Evolutionary conservation across 2,888 invertebrate genomes (phyloP).

Genomic region (Ornithoptera alexandrae): DNA sequence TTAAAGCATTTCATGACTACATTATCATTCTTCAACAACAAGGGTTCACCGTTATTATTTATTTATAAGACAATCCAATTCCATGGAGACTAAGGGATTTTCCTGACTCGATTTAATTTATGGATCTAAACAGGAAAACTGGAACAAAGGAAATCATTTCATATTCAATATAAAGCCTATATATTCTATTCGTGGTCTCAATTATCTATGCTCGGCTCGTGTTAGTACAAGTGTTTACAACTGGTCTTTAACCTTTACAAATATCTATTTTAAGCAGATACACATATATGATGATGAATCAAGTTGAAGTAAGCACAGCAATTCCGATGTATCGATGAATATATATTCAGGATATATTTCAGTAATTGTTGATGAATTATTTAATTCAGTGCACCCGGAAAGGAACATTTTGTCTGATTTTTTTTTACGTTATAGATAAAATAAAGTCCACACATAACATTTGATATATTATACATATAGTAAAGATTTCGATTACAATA

Average conservation of each 20-base stretch:
- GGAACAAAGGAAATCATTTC: conserved; percentile 15
- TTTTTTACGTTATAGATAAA: too few species aligned
- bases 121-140: neutral
- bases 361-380: too few species aligned
- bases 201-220: conserved; percentile 10
- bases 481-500: neutral
- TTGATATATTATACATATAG: too few species aligned
- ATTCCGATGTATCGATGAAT: too few species aligned
- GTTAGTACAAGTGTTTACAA: neutral
- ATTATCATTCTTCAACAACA: neutral
- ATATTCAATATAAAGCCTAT: conserved; percentile 7
- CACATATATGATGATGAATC: neutral
- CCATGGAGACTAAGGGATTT: neutral
- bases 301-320: too few species aligned
- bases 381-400: too few species aligned
- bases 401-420: too few species aligned
- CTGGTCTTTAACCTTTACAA: neutral
- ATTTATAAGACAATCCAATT: neutral
- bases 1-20: neutral
- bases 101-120: conserved; percentile 1
- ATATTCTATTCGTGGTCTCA: neutral
- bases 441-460: too few species aligned
- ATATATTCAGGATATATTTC: too few species aligned
- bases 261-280: neutral
- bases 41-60: neutral